phyloP scores from a whole-genome alignment of 2,888 invertebrate species.

The Crossocerus cetratus region DNA sequence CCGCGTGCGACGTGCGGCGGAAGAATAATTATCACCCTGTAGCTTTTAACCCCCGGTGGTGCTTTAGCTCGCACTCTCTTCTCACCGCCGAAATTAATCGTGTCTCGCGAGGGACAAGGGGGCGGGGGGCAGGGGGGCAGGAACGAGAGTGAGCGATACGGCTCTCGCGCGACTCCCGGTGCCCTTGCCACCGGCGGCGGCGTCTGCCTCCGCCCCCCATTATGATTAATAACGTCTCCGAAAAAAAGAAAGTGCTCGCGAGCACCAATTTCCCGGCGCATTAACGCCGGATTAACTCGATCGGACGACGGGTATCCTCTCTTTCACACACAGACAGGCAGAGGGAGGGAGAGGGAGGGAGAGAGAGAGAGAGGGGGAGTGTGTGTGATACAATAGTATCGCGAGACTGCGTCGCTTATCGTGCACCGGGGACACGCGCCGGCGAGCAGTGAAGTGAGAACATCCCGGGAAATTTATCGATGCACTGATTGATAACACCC shows the following conservation, averaged over 20 bases:
- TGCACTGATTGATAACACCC: constrained; percentile 66
- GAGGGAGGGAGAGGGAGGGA: constrained; percentile 2
- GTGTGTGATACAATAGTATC: too few relatives aligned
- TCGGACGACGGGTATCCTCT: background rate
- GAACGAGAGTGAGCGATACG: background rate
- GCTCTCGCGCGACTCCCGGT: background rate
- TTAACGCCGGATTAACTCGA: constrained; percentile 45
- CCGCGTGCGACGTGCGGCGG: too few relatives aligned
- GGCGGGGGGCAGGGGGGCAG: too few relatives aligned
- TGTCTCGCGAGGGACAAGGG: background rate
- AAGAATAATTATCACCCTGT: background rate
- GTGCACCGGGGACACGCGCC: constrained; percentile 1
- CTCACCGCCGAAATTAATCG: constrained; percentile 29
- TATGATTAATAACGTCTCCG: constrained; percentile 18
- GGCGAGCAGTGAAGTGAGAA: background rate
- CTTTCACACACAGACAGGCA: constrained; percentile 3
- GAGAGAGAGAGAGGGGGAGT: background rate
- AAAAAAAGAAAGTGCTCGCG: constrained; percentile 19
- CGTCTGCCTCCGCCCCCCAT: background rate
- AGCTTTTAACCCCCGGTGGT: background rate
- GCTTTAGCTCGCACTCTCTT: background rate
- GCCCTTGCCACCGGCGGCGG: background rate
- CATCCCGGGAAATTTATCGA: constrained; percentile 42
- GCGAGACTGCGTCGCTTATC: too few relatives aligned
- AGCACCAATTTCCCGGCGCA: constrained; percentile 49